phyloP scores from a whole-genome alignment of 2,797 vertebrate genomes.

The Phataginus tetradactyla region DNA sequence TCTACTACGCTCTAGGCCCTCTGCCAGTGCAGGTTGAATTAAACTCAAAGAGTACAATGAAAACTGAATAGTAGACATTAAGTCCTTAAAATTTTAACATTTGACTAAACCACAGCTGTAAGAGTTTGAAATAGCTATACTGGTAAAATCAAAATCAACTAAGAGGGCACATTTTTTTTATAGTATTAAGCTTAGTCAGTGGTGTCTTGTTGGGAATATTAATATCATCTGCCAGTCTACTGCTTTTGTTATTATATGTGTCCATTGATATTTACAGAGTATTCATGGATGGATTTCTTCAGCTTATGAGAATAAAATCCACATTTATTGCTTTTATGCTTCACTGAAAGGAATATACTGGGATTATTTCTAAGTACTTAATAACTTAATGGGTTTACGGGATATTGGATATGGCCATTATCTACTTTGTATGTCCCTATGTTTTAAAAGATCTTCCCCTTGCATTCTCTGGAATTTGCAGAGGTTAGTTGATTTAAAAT shows the following conservation, averaged over 20 bases:
- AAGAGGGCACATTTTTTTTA: not conserved
- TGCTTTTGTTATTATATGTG: conserved; percentile 14
- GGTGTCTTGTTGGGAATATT: not conserved
- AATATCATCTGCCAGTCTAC: not conserved
- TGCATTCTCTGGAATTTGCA: not conserved
- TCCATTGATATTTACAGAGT: conserved; percentile 23
- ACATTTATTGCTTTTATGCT: conserved; percentile 57
- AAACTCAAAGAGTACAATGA: not conserved
- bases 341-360: conserved; percentile 55
- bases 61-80: not conserved
- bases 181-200: not conserved
- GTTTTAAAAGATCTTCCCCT: not conserved
- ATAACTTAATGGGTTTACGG: conserved; percentile 31
- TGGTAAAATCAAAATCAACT: not conserved
- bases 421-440: conserved; percentile 1
- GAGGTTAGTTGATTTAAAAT: not conserved
- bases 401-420: not conserved
- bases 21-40: not conserved
- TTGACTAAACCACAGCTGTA: not conserved
- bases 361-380: conserved; percentile 34
- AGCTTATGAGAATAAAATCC: conserved; percentile 49
- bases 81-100: conserved; percentile 5
- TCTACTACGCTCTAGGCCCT: not conserved
- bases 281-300: conserved; percentile 41
- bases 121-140: not conserved